These are phyloP conservation scores for Hybos culiciformis DNA, from an alignment of 2,888 invertebrate species.

Conservation along the genomic window DNA sequence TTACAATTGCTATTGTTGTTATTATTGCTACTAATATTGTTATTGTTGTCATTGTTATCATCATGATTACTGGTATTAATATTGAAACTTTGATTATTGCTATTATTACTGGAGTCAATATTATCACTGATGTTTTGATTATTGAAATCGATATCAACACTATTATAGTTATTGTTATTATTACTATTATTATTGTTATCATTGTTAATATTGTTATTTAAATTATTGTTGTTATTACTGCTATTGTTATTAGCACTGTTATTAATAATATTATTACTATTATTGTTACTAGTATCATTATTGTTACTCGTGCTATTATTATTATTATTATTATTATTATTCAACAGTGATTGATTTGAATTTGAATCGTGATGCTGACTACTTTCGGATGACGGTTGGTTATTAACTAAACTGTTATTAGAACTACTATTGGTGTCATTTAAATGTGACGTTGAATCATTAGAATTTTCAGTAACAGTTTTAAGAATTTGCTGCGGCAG, in stretches of 20 bases:
- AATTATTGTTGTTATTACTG: no score
- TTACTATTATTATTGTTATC: constrained; percentile 15
- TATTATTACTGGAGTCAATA: no score
- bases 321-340: no score
- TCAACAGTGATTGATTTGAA: constrained; percentile 5
- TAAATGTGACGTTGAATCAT: constrained; percentile 30
- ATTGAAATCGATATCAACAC: no score
- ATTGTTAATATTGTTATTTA: constrained; percentile 2
- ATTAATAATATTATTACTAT: background rate
- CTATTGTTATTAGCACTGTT: no score
- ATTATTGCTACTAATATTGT: constrained; percentile 11
- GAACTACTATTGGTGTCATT: constrained; percentile 28
- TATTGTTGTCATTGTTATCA: constrained; percentile 4
- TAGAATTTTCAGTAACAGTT: constrained; percentile 24
- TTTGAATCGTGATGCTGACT: constrained; percentile 3
- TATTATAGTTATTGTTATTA: background rate
- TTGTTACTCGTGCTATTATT: background rate
- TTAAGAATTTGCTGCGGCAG: constrained; percentile 17
- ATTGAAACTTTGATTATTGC: constrained; percentile 5
- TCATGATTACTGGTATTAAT: background rate
- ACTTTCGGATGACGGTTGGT: constrained; percentile 30
- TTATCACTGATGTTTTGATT: no score
- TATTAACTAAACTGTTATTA: constrained; percentile 34
- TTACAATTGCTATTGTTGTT: constrained; percentile 10
- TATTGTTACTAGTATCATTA: constrained; percentile 15